Evolutionary conservation across 2,113 vertebrate genomes (phyloP), one percentile per base, ranked within the genome.

Genomic region (Lutjanus erythropterus): DNA sequence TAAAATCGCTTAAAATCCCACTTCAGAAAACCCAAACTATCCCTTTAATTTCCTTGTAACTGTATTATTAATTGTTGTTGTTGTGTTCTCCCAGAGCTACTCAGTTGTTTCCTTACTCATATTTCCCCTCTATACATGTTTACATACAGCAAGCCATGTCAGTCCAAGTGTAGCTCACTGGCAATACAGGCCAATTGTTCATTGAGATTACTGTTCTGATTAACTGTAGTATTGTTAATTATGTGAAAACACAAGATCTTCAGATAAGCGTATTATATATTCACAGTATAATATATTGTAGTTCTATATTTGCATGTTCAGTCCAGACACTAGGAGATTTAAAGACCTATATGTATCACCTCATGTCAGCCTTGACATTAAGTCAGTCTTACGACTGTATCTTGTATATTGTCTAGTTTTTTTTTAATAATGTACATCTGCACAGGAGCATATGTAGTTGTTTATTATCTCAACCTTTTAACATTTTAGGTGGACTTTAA

Each of bases 141-240:
- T 89, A 92, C 86, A 87, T 59, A 27, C 19, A 56, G 53, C 27
- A 56, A 78, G 86, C 82, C 85, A 73, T 52, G 44, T 53, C 31
- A 33, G 46, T 72, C 55, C 19, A 56, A 50, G 42, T 68, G 53
- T 81, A 27, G 69, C 44, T 78, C 42, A 46, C 46, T 73, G 59
- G 35, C 14, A 80, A 50, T 23, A 37, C 75, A 71, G 70, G 86
- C 86, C 85, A 88, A 87, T 37, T 62, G 11, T 64, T 73, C 21
- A 41, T 9, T 56, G 29, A 81, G 55, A 78, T 60, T 44, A 61
- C 27, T 33, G 3, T 59, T 75, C 16, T 58, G 23, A 75, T 73
- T 65, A 62, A 39, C 23, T 78, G 19, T 73, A 75, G 35, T 61
- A 10, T 67, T 56, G 6, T 68, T 62, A 50, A 46, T 3, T 25